Conservation (phyloP, 2,797 vertebrate species). For the Pangasius djambal region DNA sequence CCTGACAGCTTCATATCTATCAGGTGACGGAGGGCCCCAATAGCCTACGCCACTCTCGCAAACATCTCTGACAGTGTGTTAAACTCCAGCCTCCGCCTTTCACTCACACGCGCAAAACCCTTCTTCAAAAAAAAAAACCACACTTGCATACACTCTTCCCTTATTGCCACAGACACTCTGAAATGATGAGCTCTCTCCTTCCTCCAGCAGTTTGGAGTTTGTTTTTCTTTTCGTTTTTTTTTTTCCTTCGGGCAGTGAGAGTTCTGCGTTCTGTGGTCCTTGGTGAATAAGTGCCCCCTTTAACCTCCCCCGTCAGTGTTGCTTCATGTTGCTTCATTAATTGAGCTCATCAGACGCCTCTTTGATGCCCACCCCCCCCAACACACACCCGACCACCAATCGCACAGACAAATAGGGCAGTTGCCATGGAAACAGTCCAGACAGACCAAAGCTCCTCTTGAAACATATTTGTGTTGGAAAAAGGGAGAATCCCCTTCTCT, state of each 20-base stretch:
- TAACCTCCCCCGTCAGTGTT: constrained; percentile 85
- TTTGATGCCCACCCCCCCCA: constrained; percentile 83
- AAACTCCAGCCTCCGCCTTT: constrained; percentile 79
- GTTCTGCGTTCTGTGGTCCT: constrained; percentile 54
- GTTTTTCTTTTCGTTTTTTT: neutral
- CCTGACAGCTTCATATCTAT: constrained; percentile 98
- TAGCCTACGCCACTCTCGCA: constrained; percentile 84
- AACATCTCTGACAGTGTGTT: constrained; percentile 96
- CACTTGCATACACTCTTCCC: constrained; percentile 45
- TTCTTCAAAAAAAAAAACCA: constrained; percentile 42
- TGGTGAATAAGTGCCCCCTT: constrained; percentile 77
- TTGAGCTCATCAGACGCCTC: constrained; percentile 93
- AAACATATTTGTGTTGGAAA: constrained; percentile 93
- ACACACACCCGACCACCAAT: constrained; percentile 76
- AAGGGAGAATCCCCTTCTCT: constrained; percentile 56
- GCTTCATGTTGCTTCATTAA: constrained; percentile 87
- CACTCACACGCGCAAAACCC: constrained; percentile 60
- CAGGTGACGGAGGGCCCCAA: constrained; percentile 88
- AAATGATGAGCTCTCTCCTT: constrained; percentile 37
- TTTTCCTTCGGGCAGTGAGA: neutral
- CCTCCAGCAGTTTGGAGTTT: constrained; percentile 22
- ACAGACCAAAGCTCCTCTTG: constrained; percentile 87
- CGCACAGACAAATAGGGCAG: constrained; percentile 92
- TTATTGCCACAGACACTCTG: constrained; percentile 43
- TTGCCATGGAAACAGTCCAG: constrained; percentile 91